These are phyloP conservation scores for Drosophila willistoni DNA, from an alignment of 1,140 invertebrate genomes.

Conservation along the genomic window DNA sequence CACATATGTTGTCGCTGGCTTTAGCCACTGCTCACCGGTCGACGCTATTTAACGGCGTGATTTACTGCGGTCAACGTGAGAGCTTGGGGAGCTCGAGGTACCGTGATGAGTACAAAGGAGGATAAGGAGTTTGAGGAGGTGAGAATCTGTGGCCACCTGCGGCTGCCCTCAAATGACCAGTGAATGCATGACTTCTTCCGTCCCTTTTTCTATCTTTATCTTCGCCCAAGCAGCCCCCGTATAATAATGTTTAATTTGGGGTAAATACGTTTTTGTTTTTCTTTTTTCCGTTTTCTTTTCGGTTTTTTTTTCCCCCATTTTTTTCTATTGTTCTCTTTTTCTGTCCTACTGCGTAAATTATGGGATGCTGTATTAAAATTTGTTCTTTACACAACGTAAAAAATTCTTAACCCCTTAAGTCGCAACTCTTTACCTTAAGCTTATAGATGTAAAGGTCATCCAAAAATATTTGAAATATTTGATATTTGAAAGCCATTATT, in stretches of 20 bases:
- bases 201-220: not conserved
- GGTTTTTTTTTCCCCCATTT: too few species aligned
- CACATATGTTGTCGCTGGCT: conserved; percentile 43
- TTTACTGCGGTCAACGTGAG: conserved; percentile 78
- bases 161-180: conserved; percentile 76
- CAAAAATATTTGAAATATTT: conserved; percentile 39
- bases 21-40: conserved; percentile 54
- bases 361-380: conserved; percentile 60
- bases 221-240: conserved; percentile 35
- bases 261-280: conserved; percentile 79
- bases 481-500: conserved; percentile 12
- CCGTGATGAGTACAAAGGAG: not conserved
- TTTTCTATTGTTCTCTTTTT: not conserved
- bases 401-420: not conserved
- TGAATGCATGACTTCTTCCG: conserved; percentile 21
- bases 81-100: conserved; percentile 34
- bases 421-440: too few species aligned
- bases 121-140: conserved; percentile 6
- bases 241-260: conserved; percentile 82
- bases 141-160: conserved; percentile 58
- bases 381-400: conserved; percentile 42
- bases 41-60: conserved; percentile 78
- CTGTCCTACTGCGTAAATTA: conserved; percentile 35
- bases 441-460: conserved; percentile 30
- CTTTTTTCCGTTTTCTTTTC: conserved; percentile 31